phyloP scores from a whole-genome alignment of 2,797 vertebrate genomes.

The Bucorvus abyssinicus region DNA sequence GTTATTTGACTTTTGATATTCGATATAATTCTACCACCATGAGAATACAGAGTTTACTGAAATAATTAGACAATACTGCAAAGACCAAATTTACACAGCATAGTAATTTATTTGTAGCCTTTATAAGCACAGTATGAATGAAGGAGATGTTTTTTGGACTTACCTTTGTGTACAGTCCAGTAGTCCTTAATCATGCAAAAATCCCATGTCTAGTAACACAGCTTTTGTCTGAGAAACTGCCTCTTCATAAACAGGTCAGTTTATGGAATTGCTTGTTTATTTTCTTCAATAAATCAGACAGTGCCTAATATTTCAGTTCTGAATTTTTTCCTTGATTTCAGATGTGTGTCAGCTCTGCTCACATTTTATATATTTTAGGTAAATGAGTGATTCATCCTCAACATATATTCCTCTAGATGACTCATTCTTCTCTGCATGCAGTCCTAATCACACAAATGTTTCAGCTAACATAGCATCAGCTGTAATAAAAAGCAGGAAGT shows the following conservation, averaged over 20 bases:
- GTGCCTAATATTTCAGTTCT: neutral
- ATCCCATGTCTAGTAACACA: neutral
- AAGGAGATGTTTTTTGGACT: neutral
- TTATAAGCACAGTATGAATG: neutral
- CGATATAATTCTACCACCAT: neutral
- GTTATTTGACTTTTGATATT: neutral
- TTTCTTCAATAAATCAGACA: neutral
- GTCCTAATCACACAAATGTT: slow-evolving; percentile 13
- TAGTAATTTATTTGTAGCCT: neutral
- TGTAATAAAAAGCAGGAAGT: neutral
- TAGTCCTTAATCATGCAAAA: neutral
- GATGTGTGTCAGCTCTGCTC: neutral
- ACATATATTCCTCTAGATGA: neutral
- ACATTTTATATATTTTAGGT: slow-evolving; percentile 17
- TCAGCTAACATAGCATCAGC: neutral
- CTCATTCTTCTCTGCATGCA: slow-evolving; percentile 38
- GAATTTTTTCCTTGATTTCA: neutral
- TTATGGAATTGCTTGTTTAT: neutral
- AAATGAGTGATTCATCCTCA: slow-evolving; percentile 41
- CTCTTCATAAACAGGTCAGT: neutral
- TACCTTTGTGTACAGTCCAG: neutral
- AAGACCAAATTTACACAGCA: neutral
- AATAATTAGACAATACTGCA: neutral
- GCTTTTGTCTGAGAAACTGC: neutral
- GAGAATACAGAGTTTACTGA: neutral